Evolutionary conservation across 2,888 invertebrate species (phyloP).

Genomic region (Tillus elongatus): DNA sequence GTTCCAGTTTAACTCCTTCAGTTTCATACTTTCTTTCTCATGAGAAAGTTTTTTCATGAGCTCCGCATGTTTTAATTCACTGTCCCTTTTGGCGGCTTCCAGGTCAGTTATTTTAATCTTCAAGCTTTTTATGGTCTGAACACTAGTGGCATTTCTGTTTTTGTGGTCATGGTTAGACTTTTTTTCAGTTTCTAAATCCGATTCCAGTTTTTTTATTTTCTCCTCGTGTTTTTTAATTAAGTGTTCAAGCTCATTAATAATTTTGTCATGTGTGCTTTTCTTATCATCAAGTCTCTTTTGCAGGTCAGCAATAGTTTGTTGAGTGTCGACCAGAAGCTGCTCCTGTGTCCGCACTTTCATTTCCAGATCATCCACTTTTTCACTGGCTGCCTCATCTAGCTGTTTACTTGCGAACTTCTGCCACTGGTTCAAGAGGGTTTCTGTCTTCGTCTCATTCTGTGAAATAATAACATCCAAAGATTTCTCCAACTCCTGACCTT

Average conservation of each 20-base stretch:
- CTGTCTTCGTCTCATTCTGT: conserved; percentile 29
- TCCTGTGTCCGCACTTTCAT: conserved; percentile 26
- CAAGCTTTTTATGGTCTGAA: conserved; percentile 40
- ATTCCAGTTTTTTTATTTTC: conserved; percentile 30
- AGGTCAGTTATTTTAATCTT: conserved; percentile 41
- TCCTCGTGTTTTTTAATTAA: conserved; percentile 25
- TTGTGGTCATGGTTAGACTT: conserved; percentile 24
- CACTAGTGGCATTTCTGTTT: conserved; percentile 23
- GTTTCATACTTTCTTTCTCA: conserved; percentile 31
- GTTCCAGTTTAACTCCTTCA: conserved; percentile 32
- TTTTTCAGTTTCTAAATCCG: conserved; percentile 31
- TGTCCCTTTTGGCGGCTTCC: conserved; percentile 39
- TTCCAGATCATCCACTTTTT: conserved; percentile 26
- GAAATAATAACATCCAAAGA: conserved; percentile 27
- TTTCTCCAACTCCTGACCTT: conserved; percentile 29
- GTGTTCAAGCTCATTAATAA: conserved; percentile 25
- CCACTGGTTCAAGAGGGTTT: conserved; percentile 27
- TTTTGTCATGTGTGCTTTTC: conserved; percentile 23
- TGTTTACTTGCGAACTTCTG: conserved; percentile 24
- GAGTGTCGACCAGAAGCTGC: conserved; percentile 25
- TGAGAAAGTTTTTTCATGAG: conserved; percentile 29
- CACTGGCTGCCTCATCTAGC: conserved; percentile 1
- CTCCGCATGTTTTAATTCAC: conserved; percentile 36
- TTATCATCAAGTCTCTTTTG: conserved; percentile 30
- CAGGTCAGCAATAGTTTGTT: conserved; percentile 23